These are phyloP conservation scores for Zoanthus gigantus DNA, from an alignment of 92 coral and sea anemone genomes.

Conservation along the genomic window DNA sequence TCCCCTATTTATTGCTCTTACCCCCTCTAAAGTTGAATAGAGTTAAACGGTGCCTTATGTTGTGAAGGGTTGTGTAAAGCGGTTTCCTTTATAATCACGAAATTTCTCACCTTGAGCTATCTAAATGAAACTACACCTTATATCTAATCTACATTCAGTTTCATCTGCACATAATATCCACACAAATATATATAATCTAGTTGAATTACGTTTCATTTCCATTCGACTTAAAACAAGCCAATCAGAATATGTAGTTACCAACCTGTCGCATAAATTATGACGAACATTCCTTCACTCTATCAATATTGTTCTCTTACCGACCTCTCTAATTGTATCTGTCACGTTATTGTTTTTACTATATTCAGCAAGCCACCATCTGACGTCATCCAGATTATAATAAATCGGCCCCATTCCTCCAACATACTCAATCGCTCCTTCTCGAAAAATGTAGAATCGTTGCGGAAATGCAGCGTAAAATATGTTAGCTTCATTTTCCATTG, in stretches of 20 bases:
- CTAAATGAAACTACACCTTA: too few relatives aligned
- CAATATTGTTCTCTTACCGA: not conserved
- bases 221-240: too few relatives aligned
- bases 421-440: constrained; percentile 67
- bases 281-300: not conserved
- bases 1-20: too few relatives aligned
- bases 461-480: constrained; percentile 79
- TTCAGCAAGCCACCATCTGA: constrained; percentile 66
- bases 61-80: too few relatives aligned
- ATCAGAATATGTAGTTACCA: too few relatives aligned
- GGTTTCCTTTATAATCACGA: not conserved
- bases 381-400: constrained; percentile 68
- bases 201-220: too few relatives aligned
- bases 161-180: too few relatives aligned
- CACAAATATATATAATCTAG: too few relatives aligned
- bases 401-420: constrained; percentile 89
- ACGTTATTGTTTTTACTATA: constrained; percentile 21
- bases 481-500: constrained; percentile 73
- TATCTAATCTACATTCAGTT: not conserved
- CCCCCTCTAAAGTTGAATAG: too few relatives aligned
- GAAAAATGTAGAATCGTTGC: constrained; percentile 77
- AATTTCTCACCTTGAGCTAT: not conserved
- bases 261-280: too few relatives aligned
- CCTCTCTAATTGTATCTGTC: not conserved
- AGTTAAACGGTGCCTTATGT: too few relatives aligned